Evolutionary conservation across 2,888 invertebrate species (phyloP).

Genomic region (Pediacus dermestoides): DNA sequence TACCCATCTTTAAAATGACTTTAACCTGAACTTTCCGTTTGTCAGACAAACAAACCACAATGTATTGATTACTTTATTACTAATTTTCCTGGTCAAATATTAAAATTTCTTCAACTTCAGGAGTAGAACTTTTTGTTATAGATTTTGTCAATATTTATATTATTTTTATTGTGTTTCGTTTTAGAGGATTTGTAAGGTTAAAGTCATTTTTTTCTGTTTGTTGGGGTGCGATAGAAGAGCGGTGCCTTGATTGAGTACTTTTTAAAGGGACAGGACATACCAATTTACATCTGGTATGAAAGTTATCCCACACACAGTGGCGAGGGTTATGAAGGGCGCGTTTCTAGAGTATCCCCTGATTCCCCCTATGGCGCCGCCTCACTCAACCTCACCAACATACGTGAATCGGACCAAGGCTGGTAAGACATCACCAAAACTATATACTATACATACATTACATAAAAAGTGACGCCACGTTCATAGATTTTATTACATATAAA

Average conservation of each 20-base stretch:
- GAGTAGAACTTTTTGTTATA: no score
- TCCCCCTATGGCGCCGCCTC: slow-evolving; percentile 88
- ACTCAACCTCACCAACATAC: slow-evolving; percentile 92
- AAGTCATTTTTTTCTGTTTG: slow-evolving; percentile 34
- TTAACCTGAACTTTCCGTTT: no score
- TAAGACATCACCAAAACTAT: slow-evolving; percentile 54
- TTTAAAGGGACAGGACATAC: slow-evolving; percentile 88
- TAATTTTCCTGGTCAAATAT: no score
- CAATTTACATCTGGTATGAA: slow-evolving; percentile 98
- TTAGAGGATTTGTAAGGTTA: no score
- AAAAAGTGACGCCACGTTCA: not conserved
- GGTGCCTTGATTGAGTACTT: slow-evolving; percentile 39
- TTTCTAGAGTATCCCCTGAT: slow-evolving; percentile 83
- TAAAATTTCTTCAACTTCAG: no score
- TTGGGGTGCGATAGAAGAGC: slow-evolving; percentile 28
- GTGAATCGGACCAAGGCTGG: slow-evolving; percentile 94
- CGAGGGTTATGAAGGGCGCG: slow-evolving; percentile 88
- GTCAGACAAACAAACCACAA: no score
- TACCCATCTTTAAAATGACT: no score
- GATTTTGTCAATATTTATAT: no score
- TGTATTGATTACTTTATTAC: no score
- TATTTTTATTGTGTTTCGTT: no score
- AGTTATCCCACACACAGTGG: slow-evolving; percentile 96
- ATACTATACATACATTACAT: slow-evolving; percentile 5
- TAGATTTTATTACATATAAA: no score